phyloP scores from a whole-genome alignment of 1,140 invertebrate species.

The Drosophila grimshawi region DNA sequence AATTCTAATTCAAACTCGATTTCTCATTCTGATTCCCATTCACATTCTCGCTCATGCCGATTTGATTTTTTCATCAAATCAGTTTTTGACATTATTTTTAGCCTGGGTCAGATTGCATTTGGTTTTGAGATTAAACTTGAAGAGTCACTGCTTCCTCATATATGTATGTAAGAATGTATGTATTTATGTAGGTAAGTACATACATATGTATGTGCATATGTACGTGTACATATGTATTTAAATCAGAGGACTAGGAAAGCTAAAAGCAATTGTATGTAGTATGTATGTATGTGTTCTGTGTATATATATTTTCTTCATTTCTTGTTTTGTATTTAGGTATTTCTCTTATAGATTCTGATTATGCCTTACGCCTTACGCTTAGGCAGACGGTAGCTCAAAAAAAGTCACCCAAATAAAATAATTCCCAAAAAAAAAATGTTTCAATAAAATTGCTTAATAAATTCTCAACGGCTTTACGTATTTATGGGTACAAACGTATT shows the following conservation, averaged over 20 bases:
- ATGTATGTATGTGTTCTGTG: slow-evolving; percentile 34
- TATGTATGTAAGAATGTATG: slow-evolving; percentile 23
- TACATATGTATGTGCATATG: slow-evolving; percentile 17
- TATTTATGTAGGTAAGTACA: slow-evolving; percentile 29
- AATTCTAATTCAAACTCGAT: not conserved
- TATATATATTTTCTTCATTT: slow-evolving; percentile 49
- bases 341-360: slow-evolving; percentile 55
- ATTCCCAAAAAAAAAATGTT: not conserved
- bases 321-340: slow-evolving; percentile 44
- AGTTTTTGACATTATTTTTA: slow-evolving; percentile 26
- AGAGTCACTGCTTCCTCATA: slow-evolving; percentile 11
- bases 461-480: slow-evolving; percentile 51
- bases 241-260: slow-evolving; percentile 77
- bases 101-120: slow-evolving; percentile 38
- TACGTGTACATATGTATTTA: slow-evolving; percentile 55
- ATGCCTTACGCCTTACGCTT: slow-evolving; percentile 35
- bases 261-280: slow-evolving; percentile 77
- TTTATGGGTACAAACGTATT: slow-evolving; percentile 40
- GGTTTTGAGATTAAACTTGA: slow-evolving; percentile 37
- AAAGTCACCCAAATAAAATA: slow-evolving; percentile 15
- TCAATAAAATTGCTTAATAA: slow-evolving; percentile 5
- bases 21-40: slow-evolving; percentile 4
- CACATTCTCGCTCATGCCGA: slow-evolving; percentile 20
- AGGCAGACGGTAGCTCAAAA: slow-evolving; percentile 21
- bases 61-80: slow-evolving; percentile 43